Evolutionary conservation across 2,888 invertebrate genomes (phyloP), one percentile per base, ranked within the genome.

Genomic region (Mesoligia furuncula): DNA sequence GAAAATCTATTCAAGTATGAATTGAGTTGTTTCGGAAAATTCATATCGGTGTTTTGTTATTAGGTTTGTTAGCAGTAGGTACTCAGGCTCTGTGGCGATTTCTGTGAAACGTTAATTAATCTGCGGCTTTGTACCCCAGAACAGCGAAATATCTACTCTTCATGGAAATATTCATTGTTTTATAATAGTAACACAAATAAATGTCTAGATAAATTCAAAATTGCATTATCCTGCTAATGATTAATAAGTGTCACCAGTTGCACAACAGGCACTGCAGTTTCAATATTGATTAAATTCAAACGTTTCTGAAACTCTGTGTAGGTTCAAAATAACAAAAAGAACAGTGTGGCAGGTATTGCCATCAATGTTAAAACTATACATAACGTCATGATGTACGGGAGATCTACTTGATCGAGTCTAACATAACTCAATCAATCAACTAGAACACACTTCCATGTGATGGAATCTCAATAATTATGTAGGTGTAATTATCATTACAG

Each of bases 71-170:
- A 74, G 62, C 20, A 59, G 59, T n/a, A n/a, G n/a, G n/a, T 42
- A 59, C 8, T 66, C 27, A 17, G 62, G 31, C 15, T n/a, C 39
- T 73, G 48, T 73, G 27, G 69, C 57, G 39, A 73, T 83, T 79
- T 73, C 62, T n/a, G 24, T 13, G 83, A 83, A 83, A 42, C 57
- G 31, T 70, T 73, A 73, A 83, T 83, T 79, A 70, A 79, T 70
- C 83, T 72, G 54, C 45, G 51, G 68, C 62, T 59, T 82, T 4
- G 48, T 61, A 54, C 11, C 8, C 24, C 31, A 57, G 62, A 62
- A 68, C 39, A 61, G 11, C 15, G 15, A 57, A 68, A 48, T 31
- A 64, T 20, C 9, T 59, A 61, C 51, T 66, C 75, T 67, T 59
- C 48, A 45, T 36, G 11, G 62, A 67, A 77, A 45, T 48, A 24